Conservation (phyloP, 1,140 invertebrate species). For the Lucilia sericata region DNA sequence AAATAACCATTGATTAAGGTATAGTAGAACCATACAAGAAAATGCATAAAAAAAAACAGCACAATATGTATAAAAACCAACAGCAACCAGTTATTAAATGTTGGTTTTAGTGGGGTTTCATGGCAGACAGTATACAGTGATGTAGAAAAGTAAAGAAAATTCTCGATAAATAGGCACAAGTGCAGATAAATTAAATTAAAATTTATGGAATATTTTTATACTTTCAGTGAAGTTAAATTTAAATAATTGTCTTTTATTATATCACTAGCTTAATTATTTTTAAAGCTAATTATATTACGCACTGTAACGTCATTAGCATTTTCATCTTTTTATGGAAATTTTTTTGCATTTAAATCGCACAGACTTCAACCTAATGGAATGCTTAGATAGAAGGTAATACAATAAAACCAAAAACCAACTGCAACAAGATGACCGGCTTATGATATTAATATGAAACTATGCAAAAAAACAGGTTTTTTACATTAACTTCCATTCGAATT, state of each 20-base stretch:
- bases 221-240: too few relatives aligned
- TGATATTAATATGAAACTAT: neutral
- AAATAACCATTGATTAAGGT: conserved; percentile 27
- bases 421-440: conserved; percentile 21
- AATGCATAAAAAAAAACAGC: neutral
- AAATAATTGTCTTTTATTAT: too few relatives aligned
- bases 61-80: neutral
- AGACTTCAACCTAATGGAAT: neutral
- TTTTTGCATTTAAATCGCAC: conserved; percentile 11
- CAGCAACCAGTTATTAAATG: conserved; percentile 10
- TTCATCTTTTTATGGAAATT: conserved; percentile 7
- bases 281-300: neutral
- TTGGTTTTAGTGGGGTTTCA: neutral
- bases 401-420: neutral
- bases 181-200: too few relatives aligned
- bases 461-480: neutral
- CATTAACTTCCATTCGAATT: neutral
- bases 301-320: neutral
- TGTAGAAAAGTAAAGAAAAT: neutral
- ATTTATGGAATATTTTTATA: too few relatives aligned
- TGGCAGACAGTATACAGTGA: neutral
- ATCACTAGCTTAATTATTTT: too few relatives aligned
- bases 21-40: neutral
- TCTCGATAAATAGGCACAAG: neutral
- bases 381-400: neutral